Base-by-base conservation (phyloP, 2,888 invertebrate species). In the Eurytoma californica region DNA sequence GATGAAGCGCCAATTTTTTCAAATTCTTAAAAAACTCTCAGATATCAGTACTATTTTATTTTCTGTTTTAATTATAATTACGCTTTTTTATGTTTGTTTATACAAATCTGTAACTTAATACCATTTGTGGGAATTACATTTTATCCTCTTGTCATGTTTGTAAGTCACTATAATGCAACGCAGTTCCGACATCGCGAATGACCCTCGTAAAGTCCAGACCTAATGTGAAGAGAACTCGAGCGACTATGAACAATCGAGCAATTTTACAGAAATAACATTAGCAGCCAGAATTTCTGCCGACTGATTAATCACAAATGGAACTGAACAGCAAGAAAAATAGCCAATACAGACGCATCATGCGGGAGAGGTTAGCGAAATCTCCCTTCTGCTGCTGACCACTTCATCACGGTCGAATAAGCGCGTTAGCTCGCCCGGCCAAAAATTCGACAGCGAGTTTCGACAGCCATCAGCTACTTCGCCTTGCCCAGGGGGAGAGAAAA, bases 301-400 rank as follows among this genome's bases (percentile, higher is more conserved):
- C 60, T 65, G 76, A 80, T 80, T 72, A 69, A 77, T 77, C 67
- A 28, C 63, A 20, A 57, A 77, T 63, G 57, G 55, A 66, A 39
- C 30, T 13, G 12, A 18, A 12, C 57, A 18, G 49, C 49, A 74
- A 77, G 83, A 79, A 79, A 80, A 81, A 82, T 80, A 79, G 77
- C 79, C 80, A 63, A 63, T 28, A 55, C 76, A 65, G 24, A 28
- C 69, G 14, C 53, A 47, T 60, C 49, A 53, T 66, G 60, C 72
- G 13, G 28, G 30, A 61, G 69, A 53, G 72, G 73, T 49, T 13
- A 67, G 24, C 65, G 69, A 72, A 76, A 80, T 67, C 78, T 73
- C 80, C 66, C 67, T 68, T 73, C 55, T 5, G 14, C 53, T 13
- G 55, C 72, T 76, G 72, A 76, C 72, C 76, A 75, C 72, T 77